Conservation (phyloP, 2,888 invertebrate genomes). For the Dryobota labecula region DNA sequence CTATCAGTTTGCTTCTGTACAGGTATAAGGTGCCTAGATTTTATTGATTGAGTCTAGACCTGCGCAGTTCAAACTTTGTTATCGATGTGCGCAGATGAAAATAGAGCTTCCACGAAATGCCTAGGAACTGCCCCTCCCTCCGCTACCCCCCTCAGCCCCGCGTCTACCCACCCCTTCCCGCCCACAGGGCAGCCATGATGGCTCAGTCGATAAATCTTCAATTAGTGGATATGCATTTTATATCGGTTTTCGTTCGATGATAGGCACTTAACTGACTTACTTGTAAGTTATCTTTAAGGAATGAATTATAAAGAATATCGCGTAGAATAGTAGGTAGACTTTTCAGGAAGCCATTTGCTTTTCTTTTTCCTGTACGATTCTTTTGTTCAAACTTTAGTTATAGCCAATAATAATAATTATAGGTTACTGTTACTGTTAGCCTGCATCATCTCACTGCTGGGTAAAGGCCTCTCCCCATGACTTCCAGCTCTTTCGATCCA, state of each 20-base stretch:
- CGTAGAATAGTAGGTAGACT: not conserved
- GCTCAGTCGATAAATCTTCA: conserved; percentile 30
- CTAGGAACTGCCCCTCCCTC: conserved; percentile 59
- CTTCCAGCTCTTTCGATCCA: no score
- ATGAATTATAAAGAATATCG: not conserved
- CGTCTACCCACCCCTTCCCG: conserved; percentile 1
- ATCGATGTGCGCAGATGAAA: conserved; percentile 59
- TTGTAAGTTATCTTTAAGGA: not conserved
- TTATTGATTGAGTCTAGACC: conserved; percentile 57
- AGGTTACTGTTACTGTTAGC: no score
- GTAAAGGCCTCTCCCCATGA: no score
- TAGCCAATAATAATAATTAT: not conserved
- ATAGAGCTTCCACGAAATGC: conserved; percentile 53
- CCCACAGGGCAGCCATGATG: conserved; percentile 13
- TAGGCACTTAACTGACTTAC: not conserved
- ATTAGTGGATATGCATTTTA: conserved; percentile 25
- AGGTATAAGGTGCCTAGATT: conserved; percentile 52
- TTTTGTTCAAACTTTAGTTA: not conserved
- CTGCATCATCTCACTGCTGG: no score
- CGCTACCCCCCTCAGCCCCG: conserved; percentile 20
- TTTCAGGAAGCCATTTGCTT: not conserved
- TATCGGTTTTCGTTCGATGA: conserved; percentile 1
- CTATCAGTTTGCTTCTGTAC: conserved; percentile 12
- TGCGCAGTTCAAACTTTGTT: conserved; percentile 57
- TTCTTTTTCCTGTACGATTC: not conserved